Conservation (phyloP, 1,140 invertebrate species). For the Caenorhabditis inopinata region DNA sequence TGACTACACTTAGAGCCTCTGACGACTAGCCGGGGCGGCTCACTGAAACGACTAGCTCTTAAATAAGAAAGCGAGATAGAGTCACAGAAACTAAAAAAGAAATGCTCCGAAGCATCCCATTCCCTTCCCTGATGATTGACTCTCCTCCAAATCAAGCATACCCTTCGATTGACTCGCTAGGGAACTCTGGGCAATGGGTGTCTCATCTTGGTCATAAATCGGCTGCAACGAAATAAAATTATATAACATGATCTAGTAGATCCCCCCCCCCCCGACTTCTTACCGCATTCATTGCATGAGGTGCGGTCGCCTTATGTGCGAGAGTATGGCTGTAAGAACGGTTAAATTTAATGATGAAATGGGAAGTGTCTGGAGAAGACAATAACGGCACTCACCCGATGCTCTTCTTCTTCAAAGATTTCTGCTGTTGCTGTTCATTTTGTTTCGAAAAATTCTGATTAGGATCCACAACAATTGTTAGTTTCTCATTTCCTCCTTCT, state of each 20-base stretch:
- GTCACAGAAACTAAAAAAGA: too few relatives aligned
- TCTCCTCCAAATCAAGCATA: background rate
- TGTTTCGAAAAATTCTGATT: background rate
- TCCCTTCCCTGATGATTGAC: too few relatives aligned
- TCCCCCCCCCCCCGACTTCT: too few relatives aligned
- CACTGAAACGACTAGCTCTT: too few relatives aligned
- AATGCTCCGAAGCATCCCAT: background rate
- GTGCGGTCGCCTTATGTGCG: background rate
- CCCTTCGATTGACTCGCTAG: background rate
- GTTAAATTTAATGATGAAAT: too few relatives aligned
- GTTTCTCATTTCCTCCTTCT: background rate
- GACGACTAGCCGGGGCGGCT: too few relatives aligned
- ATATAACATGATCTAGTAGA: background rate
- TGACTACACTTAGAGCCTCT: too few relatives aligned
- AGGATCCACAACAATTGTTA: background rate
- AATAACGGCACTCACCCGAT: background rate
- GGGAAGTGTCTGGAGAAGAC: too few relatives aligned
- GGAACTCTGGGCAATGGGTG: conserved; percentile 21
- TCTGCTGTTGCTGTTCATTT: too few relatives aligned
- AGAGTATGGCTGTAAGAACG: too few relatives aligned
- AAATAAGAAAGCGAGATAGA: too few relatives aligned
- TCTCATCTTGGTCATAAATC: conserved; percentile 21
- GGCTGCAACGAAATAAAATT: background rate
- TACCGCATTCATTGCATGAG: background rate
- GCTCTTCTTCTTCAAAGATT: background rate